A percentile compares a stretch with the other conserved stretches of the same genome.
Evolutionary conservation across 2,888 invertebrate genomes (phyloP).

Genomic region (Andrena praecox): DNA sequence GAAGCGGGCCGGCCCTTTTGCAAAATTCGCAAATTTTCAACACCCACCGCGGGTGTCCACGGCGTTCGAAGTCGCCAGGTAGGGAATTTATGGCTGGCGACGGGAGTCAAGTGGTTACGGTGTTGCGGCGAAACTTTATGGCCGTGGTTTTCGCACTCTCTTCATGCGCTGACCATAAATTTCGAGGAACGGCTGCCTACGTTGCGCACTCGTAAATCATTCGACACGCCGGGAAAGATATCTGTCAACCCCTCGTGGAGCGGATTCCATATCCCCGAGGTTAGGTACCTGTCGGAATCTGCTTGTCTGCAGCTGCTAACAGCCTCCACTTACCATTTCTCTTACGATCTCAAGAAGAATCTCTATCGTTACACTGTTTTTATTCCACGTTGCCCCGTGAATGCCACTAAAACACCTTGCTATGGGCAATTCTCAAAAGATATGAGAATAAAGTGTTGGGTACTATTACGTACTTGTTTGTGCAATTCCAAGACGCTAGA

Average conservation of each 20-base stretch:
- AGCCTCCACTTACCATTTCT: too few relatives aligned
- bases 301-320: too few relatives aligned
- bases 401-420: too few relatives aligned
- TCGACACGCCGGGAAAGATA: conserved; percentile 5
- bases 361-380: too few relatives aligned
- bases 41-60: neutral
- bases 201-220: conserved; percentile 59
- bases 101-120: conserved; percentile 42
- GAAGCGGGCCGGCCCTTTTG: too few relatives aligned
- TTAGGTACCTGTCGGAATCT: neutral
- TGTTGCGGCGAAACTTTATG: conserved; percentile 64
- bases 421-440: too few relatives aligned
- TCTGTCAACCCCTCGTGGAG: neutral
- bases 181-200: conserved; percentile 49
- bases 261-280: conserved; percentile 2
- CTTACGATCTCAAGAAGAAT: too few relatives aligned
- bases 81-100: conserved; percentile 47
- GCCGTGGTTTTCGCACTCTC: conserved; percentile 74
- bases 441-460: too few relatives aligned
- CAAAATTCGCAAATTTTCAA: conserved; percentile 24
- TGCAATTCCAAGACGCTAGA: too few relatives aligned
- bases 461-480: too few relatives aligned
- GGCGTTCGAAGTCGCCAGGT: conserved; percentile 22
- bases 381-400: too few relatives aligned
- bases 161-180: conserved; percentile 71